Percentiles rank a stretch among this genome's conserved stretches.
Conservation (phyloP, 2,888 invertebrate species). For the Melinopterus prodromus region DNA sequence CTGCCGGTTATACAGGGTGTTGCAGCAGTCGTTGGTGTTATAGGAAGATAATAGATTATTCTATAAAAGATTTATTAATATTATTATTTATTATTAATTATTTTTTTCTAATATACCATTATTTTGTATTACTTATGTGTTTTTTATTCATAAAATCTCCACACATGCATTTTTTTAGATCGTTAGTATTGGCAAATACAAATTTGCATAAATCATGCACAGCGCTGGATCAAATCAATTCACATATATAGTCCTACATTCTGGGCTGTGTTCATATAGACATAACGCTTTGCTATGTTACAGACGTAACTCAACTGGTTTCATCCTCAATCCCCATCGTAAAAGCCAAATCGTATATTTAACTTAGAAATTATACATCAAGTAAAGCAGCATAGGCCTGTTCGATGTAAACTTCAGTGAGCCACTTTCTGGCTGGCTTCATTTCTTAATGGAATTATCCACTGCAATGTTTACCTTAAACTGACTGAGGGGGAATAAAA, state of each 20-base stretch:
- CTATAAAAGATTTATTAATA: neutral
- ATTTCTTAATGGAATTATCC: slow-evolving; percentile 22
- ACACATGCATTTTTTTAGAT: neutral
- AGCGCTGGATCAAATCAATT: neutral
- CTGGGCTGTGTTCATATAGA: neutral
- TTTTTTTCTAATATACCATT: neutral
- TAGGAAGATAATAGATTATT: neutral
- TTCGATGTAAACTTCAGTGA: slow-evolving; percentile 9
- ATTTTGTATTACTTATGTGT: neutral
- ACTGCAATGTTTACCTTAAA: neutral
- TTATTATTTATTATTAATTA: neutral
- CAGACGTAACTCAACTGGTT: neutral
- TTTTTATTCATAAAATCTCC: neutral
- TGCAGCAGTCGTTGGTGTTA: slow-evolving; percentile 32
- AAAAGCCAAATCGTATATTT: slow-evolving; percentile 16
- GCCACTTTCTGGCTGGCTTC: slow-evolving; percentile 12
- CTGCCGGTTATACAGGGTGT: slow-evolving; percentile 42
- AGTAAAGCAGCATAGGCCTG: neutral
- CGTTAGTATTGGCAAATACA: neutral
- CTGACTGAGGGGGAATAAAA: neutral
- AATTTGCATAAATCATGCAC: neutral
- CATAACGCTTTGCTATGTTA: neutral
- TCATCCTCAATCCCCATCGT: neutral
- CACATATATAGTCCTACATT: neutral
- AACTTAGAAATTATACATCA: slow-evolving; percentile 17